These are phyloP conservation scores for Oryctes rhinoceros DNA, from an alignment of 1,140 invertebrate species.

Conservation along the genomic window DNA sequence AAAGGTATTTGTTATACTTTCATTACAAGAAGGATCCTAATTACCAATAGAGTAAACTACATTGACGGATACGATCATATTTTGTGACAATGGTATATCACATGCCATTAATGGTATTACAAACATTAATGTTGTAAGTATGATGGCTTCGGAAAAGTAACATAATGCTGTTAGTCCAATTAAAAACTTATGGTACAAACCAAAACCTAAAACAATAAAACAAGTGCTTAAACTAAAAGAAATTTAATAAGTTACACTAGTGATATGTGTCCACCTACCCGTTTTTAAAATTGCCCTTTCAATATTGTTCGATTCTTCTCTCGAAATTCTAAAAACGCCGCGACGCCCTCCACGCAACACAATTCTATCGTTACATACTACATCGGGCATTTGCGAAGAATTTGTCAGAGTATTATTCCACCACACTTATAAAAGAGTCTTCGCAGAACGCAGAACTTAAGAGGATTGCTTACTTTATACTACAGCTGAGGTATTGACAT, in stretches of 20 bases:
- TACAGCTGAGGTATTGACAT: not conserved
- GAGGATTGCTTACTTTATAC: not conserved
- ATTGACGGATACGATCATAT: constrained; percentile 43
- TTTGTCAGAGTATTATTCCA: not conserved
- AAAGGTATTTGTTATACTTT: constrained; percentile 28
- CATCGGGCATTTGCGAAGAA: constrained; percentile 3
- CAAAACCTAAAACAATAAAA: constrained; percentile 36
- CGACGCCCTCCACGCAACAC: not conserved
- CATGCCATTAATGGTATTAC: constrained; percentile 51
- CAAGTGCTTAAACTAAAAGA: no score
- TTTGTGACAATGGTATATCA: constrained; percentile 47
- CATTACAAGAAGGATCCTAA: constrained; percentile 13
- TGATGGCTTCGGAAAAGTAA: constrained; percentile 47
- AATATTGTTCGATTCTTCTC: constrained; percentile 6
- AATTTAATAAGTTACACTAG: not conserved
- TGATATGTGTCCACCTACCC: not conserved
- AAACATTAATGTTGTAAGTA: constrained; percentile 47
- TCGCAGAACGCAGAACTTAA: not conserved
- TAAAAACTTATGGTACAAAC: constrained; percentile 39
- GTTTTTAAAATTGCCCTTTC: constrained; percentile 37
- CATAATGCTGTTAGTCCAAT: constrained; percentile 40
- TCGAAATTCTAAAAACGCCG: not conserved
- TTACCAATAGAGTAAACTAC: constrained; percentile 46
- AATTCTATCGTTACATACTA: constrained; percentile 3
- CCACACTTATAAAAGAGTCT: not conserved